phyloP scores from a whole-genome alignment of 2,888 invertebrate species.

The Branchipolynoe longqiensis region DNA sequence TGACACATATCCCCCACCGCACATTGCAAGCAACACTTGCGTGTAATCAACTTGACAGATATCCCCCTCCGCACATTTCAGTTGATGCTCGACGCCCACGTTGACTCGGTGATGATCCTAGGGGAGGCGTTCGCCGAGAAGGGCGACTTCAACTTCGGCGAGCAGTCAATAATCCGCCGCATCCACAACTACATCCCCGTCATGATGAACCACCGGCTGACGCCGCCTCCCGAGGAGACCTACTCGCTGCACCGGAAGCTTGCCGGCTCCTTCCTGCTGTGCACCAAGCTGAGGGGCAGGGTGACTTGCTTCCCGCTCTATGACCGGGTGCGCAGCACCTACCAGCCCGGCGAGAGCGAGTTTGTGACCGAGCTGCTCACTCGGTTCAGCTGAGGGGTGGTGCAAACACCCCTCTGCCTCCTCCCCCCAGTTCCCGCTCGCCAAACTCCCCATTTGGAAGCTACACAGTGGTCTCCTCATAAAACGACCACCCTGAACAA shows the following conservation, averaged over 20 bases:
- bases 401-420: no score
- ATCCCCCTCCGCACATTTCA: no score
- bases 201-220: slow-evolving; percentile 95
- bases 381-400: background rate
- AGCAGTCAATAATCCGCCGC: slow-evolving; percentile 89
- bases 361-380: background rate
- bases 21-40: no score
- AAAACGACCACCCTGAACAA: no score
- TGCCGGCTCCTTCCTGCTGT: slow-evolving; percentile 95
- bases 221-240: slow-evolving; percentile 98
- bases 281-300: slow-evolving; percentile 87
- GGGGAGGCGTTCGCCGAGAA: slow-evolving; percentile 94
- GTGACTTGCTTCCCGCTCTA: slow-evolving; percentile 65
- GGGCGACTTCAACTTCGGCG: slow-evolving; percentile 93
- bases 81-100: slow-evolving; percentile 96
- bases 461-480: no score
- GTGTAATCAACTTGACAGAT: no score
- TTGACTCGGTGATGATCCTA: slow-evolving; percentile 97
- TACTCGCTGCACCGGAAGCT: slow-evolving; percentile 98
- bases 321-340: slow-evolving; percentile 58
- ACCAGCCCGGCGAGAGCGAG: background rate
- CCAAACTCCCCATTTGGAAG: no score
- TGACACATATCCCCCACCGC: no score
- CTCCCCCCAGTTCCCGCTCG: no score
- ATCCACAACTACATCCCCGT: slow-evolving; percentile 93